These are phyloP conservation scores for Ciconia boyciana DNA, from an alignment of 2,113 vertebrate genomes.

Conservation along the genomic window DNA sequence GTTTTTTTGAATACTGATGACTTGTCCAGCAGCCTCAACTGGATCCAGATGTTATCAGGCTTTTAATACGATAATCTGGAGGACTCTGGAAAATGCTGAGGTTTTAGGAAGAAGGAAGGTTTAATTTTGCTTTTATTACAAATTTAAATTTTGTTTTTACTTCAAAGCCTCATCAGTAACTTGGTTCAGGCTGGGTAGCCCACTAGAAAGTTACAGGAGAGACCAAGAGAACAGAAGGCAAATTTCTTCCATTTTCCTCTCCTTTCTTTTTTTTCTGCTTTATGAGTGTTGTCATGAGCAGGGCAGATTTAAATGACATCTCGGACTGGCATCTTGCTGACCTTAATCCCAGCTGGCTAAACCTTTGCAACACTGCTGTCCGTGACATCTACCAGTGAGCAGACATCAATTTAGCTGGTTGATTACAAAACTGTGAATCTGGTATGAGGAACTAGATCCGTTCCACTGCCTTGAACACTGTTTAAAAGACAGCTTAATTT, in stretches of 20 bases:
- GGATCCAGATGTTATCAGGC: slow-evolving; percentile 12
- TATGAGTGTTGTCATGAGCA: not conserved
- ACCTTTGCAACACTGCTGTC: not conserved
- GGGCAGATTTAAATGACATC: not conserved
- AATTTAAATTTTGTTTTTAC: not conserved
- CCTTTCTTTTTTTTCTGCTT: not conserved
- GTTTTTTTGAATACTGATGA: not conserved
- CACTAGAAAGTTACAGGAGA: not conserved
- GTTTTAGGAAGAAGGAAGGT: not conserved
- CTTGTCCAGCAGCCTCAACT: not conserved
- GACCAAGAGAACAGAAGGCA: not conserved
- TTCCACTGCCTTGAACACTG: not conserved
- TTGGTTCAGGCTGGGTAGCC: not conserved
- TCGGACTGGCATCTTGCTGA: not conserved
- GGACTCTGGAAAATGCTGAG: not conserved
- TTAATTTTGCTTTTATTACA: not conserved
- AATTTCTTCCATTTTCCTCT: not conserved
- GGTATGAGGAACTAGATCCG: not conserved
- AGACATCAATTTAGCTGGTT: not conserved
- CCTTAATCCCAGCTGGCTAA: not conserved
- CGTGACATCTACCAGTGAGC: not conserved
- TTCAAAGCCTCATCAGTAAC: not conserved
- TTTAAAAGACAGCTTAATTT: not conserved
- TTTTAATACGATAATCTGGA: not conserved
- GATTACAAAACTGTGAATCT: not conserved